phyloP scores from a whole-genome alignment of 1,140 invertebrate species.

The Plutomurus gul region DNA sequence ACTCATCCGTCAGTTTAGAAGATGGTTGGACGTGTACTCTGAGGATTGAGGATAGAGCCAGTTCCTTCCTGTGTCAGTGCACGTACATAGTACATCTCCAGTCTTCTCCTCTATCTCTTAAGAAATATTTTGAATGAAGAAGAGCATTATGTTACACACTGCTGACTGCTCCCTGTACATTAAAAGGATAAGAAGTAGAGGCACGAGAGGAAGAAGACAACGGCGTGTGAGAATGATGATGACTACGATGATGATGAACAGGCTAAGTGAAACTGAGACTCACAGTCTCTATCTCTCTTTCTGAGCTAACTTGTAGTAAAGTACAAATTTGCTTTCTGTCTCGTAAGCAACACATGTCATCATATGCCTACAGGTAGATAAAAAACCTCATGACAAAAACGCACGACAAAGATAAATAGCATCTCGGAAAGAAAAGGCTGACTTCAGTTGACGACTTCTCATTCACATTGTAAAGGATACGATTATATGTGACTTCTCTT shows the following conservation, averaged over 20 bases:
- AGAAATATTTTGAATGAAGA: no score
- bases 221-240: not conserved
- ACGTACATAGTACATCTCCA: no score
- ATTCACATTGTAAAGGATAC: not conserved
- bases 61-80: no score
- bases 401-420: constrained; percentile 51
- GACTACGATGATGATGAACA: constrained; percentile 24
- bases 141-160: not conserved
- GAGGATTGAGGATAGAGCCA: no score
- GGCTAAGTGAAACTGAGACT: constrained; percentile 20
- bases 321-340: constrained; percentile 47
- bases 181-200: not conserved
- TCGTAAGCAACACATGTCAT: constrained; percentile 47
- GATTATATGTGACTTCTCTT: not conserved
- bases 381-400: constrained; percentile 42
- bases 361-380: constrained; percentile 43
- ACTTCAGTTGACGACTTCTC: constrained; percentile 18
- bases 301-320: not conserved
- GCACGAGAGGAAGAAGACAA: not conserved
- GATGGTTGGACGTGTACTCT: no score
- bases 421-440: constrained; percentile 37
- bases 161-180: not conserved
- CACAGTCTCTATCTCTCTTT: no score
- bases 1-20: no score
- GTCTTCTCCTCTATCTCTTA: no score